Evolutionary conservation across 2,113 vertebrate species (phyloP).

Genomic region (Alexandromys fortis): DNA sequence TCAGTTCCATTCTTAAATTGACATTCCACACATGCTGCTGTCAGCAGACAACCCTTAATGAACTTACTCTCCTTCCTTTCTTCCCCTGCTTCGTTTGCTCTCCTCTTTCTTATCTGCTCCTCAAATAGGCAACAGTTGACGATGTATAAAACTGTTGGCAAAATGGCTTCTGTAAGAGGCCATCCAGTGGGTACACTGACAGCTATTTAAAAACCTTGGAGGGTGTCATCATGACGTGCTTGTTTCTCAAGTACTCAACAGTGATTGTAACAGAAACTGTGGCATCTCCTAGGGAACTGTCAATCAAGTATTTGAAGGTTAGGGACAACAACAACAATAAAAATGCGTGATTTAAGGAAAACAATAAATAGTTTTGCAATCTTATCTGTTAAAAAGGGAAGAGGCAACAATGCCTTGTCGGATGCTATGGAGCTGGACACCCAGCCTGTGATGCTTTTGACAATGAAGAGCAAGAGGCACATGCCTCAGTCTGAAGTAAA

Average conservation of each 20-base stretch:
- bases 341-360: conserved; percentile 76
- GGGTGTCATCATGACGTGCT: conserved; percentile 71
- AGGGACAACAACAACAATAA: conserved; percentile 59
- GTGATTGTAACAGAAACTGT: conserved; percentile 84
- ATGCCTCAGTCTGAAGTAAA: conserved; percentile 70
- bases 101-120: conserved; percentile 78
- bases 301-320: conserved; percentile 88
- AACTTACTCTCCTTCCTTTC: conserved; percentile 83
- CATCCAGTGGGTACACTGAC: conserved; percentile 82
- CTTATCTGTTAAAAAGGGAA: conserved; percentile 82
- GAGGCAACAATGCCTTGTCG: conserved; percentile 86
- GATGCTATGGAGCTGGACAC: conserved; percentile 80
- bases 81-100: conserved; percentile 75
- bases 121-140: conserved; percentile 83
- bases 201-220: conserved; percentile 84
- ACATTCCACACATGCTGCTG: conserved; percentile 94
- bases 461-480: conserved; percentile 81
- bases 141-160: conserved; percentile 69
- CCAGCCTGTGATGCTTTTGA: conserved; percentile 81
- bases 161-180: conserved; percentile 80
- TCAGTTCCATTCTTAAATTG: conserved; percentile 95
- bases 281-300: conserved; percentile 92
- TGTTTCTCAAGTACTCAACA: conserved; percentile 75
- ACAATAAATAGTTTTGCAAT: conserved; percentile 87
- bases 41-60: conserved; percentile 86